Base-by-base conservation (phyloP, 2,797 vertebrate genomes). In the Malacoraja senta region DNA sequence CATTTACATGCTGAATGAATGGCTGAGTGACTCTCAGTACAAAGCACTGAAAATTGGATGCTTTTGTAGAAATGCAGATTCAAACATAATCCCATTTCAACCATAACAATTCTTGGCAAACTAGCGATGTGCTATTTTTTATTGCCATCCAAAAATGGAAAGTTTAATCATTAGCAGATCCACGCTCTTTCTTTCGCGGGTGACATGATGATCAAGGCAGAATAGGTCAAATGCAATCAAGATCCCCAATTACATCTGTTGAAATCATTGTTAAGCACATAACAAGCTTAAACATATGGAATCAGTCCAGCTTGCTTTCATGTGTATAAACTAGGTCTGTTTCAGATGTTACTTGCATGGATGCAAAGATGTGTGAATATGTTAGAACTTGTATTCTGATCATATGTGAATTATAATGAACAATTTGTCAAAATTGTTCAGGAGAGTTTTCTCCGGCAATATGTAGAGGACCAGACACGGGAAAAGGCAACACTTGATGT, bases 1-100 rank as follows among this genome's bases (percentile, higher is more conserved):
- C 21, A 88, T 68, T 88, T n/a, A 91, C 72, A 12, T 91, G 90
- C 68, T 91, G 90, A 91, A 91, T 74, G 68, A 74, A 91, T 91
- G 68, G 74, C 24, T 91, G 38, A 74, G 72, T 53, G 19, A 35
- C 35, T 74, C 74, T 35, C 68, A 26, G 24, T 72, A 91, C 35
- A 91, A 91, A 91, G 35, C 24, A 65, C 84, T 88, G 58, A 68
- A 63, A 65, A 68, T 65, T 65, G 61, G 84, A 15, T 35, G 84
- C 63, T 65, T 88, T 65, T 21, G 17, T 32, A 65, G 84, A 32
- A 88, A 88, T 65, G 61, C 15, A 35, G 61, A 32, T 88, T 88
- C 32, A 38, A 68, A 35, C 90, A 44, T 26, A 91, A 91, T 91
- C 90, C 90, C 90, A 91, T 53, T 91, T 91, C 68, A 74, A 19